Evolutionary conservation across 1,140 invertebrate species (phyloP).

Genomic region (Drosophila baimaii): DNA sequence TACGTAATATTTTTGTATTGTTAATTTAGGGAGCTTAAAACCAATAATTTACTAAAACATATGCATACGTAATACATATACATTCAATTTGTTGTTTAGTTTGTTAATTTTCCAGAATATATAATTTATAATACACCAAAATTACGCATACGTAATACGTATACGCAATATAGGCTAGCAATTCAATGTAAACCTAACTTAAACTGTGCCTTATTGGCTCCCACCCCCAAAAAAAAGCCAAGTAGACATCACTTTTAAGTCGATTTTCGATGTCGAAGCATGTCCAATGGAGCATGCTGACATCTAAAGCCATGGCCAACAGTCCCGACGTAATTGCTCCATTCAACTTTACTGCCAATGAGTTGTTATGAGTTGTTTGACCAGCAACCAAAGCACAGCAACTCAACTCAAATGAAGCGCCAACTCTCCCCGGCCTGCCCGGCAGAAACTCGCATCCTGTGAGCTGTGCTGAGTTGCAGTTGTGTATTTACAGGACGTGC

Average conservation of each 20-base stretch:
- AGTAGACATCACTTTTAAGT: not conserved
- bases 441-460: not conserved
- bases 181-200: not conserved
- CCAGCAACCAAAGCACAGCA: slow-evolving; percentile 37
- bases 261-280: slow-evolving; percentile 7
- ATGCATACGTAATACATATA: not conserved
- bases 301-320: slow-evolving; percentile 17
- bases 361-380: slow-evolving; percentile 55
- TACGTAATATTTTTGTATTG: slow-evolving; percentile 10
- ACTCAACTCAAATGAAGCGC: slow-evolving; percentile 41
- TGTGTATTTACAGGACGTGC: slow-evolving; percentile 46
- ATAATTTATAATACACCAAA: not conserved
- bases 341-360: slow-evolving; percentile 47
- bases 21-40: no score
- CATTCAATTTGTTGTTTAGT: no score
- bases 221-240: not conserved
- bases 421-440: not conserved
- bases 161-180: not conserved
- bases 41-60: not conserved
- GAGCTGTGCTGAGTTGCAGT: slow-evolving; percentile 16
- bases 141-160: not conserved
- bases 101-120: no score
- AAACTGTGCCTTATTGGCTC: no score
- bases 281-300: slow-evolving; percentile 21
- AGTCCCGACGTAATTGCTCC: slow-evolving; percentile 39